These are phyloP conservation scores for Hafferia zeledoni DNA, from an alignment of 2,797 vertebrate genomes.

Conservation along the genomic window DNA sequence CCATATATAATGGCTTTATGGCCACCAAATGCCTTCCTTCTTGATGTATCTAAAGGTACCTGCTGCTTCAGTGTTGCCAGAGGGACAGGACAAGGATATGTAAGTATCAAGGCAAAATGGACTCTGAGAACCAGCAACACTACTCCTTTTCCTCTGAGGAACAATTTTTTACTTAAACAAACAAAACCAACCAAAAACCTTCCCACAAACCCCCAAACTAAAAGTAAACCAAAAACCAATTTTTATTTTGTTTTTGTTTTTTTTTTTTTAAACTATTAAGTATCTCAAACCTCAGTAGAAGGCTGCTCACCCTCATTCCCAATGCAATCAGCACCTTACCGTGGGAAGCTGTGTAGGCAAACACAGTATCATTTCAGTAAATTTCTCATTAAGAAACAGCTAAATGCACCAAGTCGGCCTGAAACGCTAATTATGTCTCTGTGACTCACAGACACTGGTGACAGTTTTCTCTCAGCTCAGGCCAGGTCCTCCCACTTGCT, in stretches of 20 bases:
- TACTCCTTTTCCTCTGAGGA: background rate
- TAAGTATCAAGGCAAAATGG: background rate
- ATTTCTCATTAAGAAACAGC: conserved; percentile 30
- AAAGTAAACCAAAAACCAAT: too few species aligned
- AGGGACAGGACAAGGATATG: background rate
- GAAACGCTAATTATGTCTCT: conserved; percentile 16
- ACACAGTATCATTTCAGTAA: background rate
- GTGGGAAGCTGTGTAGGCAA: background rate
- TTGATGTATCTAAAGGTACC: background rate
- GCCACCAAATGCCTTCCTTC: background rate
- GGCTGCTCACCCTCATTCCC: background rate
- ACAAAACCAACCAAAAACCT: too few species aligned
- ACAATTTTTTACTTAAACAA: background rate
- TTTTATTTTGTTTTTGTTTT: background rate
- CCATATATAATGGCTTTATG: background rate
- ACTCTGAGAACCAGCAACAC: background rate
- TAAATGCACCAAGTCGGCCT: conserved; percentile 5
- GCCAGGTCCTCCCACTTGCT: conserved; percentile 11
- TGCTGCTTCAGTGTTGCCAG: background rate
- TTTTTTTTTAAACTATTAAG: background rate
- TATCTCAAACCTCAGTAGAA: background rate
- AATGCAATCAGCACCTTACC: background rate
- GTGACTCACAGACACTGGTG: background rate
- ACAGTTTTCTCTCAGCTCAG: background rate
- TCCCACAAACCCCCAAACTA: too few species aligned